Evolutionary conservation across 2,888 invertebrate species (phyloP), one percentile per base, ranked within the genome.

Genomic region (Drosophila subsilvestris): DNA sequence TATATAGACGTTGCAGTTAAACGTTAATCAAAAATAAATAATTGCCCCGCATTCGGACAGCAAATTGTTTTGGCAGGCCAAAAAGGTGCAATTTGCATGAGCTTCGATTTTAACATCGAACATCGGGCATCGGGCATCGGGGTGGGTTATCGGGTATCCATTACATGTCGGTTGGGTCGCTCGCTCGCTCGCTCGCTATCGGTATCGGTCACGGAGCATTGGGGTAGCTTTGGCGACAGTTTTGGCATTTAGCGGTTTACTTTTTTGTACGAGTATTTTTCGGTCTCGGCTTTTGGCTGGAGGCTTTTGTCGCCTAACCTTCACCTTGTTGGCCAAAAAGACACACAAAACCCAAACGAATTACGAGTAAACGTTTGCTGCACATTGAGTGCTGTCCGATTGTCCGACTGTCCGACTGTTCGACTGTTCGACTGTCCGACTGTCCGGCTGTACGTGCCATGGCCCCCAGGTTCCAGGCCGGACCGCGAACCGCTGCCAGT

Each of bases 251-350:
- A 18, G 14, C 50, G 18, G 14, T 25, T 42, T 44, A 12, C 8
- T 47, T 27, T 27, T 27, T 1, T 17, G 7, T 4, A 27, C 20
- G 27, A 44, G 27, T 42, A n/a, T 18, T 66, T 58, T 27, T 18
- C 25, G 10, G 18, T 57, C 47, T 43, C 20, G 42, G 10, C 18
- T 43, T 42, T 72, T 18, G 48, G 22, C 29, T 37, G 22, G 44
- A 25, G 25, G 68, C 63, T 70, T 68, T 72, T 74, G 77, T 73
- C 79, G 63, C 76, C 62, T 72, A 82, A 86, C 81, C 81, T 82
- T 82, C 78, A 82, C 81, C 81, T 82, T 82, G 81, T 86, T 86
- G 81, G 74, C 84, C 85, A 68, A 70, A 85, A 63, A 48, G 29
- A 55, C 59, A 53, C 68, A 63, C 57, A 63, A 63, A 75, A 48